Percentiles rank a stretch among this genome's conserved stretches.
Conservation (phyloP, 2,113 vertebrate species). For the Neogobius melanostomus region DNA sequence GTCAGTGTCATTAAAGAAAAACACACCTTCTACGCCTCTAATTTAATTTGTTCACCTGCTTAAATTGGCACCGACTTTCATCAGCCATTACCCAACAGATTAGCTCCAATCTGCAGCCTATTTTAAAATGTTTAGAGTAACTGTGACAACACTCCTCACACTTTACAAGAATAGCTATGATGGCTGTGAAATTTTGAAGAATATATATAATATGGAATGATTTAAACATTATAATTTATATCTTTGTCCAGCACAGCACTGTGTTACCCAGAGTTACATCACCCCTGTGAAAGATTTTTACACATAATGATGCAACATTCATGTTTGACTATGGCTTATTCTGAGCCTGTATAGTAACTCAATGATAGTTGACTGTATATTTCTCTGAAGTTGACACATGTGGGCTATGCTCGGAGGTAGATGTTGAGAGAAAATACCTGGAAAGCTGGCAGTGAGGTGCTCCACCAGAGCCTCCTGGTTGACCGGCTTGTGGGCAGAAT, state of each 20-base stretch:
- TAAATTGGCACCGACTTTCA: constrained; percentile 10
- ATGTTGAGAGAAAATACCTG: constrained; percentile 80
- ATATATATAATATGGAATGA: neutral
- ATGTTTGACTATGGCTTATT: constrained; percentile 38
- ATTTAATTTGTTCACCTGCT: constrained; percentile 6
- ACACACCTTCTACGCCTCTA: neutral
- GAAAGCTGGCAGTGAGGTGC: constrained; percentile 96
- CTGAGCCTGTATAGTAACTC: neutral
- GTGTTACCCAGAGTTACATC: constrained; percentile 74
- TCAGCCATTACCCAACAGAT: constrained; percentile 14
- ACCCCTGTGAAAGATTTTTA: constrained; percentile 53
- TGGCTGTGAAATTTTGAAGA: neutral
- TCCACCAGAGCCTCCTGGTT: constrained; percentile 98
- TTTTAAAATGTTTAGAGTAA: constrained; percentile 9
- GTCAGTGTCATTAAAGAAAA: constrained; percentile 5
- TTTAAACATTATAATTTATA: constrained; percentile 43
- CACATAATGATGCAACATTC: constrained; percentile 63
- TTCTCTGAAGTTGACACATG: neutral
- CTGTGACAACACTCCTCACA: neutral
- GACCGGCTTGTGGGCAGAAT: constrained; percentile 95
- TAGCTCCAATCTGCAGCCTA: constrained; percentile 8
- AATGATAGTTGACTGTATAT: neutral
- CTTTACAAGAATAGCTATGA: too few species aligned
- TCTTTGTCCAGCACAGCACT: constrained; percentile 58
- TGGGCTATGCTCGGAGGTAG: neutral